These are phyloP conservation scores for Gavialis gangeticus DNA, from an alignment of 2,113 vertebrate genomes.

Conservation along the genomic window DNA sequence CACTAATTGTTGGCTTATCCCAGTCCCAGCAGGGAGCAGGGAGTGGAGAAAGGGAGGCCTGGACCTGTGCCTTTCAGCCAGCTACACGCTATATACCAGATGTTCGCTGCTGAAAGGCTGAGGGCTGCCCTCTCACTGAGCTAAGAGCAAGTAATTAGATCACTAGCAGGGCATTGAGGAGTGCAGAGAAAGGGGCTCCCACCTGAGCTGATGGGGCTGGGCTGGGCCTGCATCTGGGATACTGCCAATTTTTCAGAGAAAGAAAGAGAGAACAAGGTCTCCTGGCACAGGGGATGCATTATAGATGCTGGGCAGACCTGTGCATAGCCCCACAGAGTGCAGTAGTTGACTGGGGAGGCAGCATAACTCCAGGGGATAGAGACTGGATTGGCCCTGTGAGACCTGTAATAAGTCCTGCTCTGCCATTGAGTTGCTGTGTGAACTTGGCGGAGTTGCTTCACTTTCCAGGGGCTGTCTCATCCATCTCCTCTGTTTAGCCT, in stretches of 20 bases:
- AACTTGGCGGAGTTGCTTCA: conserved; percentile 55
- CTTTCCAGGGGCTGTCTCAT: background rate
- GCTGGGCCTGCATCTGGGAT: background rate
- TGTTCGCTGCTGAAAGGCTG: conserved; percentile 69
- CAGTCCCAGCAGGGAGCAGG: background rate
- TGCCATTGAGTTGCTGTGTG: background rate
- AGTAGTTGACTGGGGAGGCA: no score
- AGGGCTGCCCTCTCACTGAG: conserved; percentile 75
- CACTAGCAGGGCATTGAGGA: conserved; percentile 75
- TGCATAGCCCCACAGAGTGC: background rate
- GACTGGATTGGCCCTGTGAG: no score
- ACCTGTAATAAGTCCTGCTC: no score
- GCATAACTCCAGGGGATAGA: no score
- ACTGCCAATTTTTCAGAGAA: background rate
- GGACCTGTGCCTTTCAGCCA: conserved; percentile 7
- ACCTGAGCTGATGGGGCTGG: conserved; percentile 72
- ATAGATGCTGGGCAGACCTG: background rate
- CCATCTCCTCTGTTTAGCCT: background rate
- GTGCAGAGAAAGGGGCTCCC: conserved; percentile 72
- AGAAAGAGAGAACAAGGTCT: background rate
- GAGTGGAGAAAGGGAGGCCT: conserved; percentile 12
- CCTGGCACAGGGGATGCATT: background rate
- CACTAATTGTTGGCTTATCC: conserved; percentile 39
- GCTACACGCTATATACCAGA: conserved; percentile 70
- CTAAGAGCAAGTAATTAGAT: conserved; percentile 79